These are phyloP conservation scores for Dastarcus helophoroides DNA, from an alignment of 2,888 invertebrate genomes.

Conservation along the genomic window DNA sequence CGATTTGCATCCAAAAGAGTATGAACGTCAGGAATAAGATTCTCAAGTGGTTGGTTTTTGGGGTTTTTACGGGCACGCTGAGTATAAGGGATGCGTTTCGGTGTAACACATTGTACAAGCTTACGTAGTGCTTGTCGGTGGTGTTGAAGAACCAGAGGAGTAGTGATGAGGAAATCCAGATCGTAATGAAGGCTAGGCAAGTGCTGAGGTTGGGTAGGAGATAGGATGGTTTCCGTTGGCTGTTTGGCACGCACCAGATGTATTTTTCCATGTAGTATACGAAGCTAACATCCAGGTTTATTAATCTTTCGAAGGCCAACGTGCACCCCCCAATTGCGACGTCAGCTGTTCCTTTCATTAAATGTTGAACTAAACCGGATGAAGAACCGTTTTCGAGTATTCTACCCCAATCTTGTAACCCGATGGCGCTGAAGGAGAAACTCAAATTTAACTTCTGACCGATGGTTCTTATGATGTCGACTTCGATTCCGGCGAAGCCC, in stretches of 20 bases:
- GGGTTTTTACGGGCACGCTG: conserved; percentile 15
- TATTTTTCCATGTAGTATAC: conserved; percentile 25
- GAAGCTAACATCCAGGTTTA: conserved; percentile 20
- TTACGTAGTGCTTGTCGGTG: too few species aligned
- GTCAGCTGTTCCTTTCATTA: conserved; percentile 20
- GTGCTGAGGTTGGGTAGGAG: too few species aligned
- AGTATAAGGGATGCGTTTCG: conserved; percentile 13
- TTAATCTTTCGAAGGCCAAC: conserved; percentile 18
- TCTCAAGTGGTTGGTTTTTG: conserved; percentile 13
- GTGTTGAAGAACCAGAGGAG: too few species aligned
- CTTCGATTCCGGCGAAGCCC: too few species aligned
- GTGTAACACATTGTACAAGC: too few species aligned
- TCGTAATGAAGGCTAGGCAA: too few species aligned
- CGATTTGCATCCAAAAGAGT: conserved; percentile 15
- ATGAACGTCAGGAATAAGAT: conserved; percentile 16
- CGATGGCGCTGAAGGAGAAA: too few species aligned
- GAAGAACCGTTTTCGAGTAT: conserved; percentile 17
- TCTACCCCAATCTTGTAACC: conserved; percentile 8
- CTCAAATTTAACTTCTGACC: too few species aligned
- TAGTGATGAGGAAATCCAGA: conserved; percentile 2
- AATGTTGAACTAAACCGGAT: conserved; percentile 18
- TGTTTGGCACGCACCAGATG: conserved; percentile 25
- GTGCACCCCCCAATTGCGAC: conserved; percentile 25
- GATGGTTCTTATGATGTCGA: too few species aligned
- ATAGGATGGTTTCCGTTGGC: too few species aligned